Conservation (phyloP, 64 coral and sea anemone species). For the Montipora capricornis region DNA sequence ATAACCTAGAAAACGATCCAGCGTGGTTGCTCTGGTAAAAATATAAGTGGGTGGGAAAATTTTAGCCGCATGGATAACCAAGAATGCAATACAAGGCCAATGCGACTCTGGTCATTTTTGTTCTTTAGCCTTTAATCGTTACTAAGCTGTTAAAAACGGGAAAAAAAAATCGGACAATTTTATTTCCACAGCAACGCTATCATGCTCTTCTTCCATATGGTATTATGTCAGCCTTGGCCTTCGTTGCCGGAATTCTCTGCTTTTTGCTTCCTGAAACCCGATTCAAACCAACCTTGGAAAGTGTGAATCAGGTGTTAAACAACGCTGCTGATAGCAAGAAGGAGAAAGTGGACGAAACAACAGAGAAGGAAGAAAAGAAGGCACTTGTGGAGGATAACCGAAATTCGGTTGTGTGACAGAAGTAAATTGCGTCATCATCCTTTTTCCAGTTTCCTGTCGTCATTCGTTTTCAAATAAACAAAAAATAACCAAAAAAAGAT, state of each 20-base stretch:
- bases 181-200: not conserved
- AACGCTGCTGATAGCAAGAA: not conserved
- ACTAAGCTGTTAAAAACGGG: no score
- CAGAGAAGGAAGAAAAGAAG: not conserved
- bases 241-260: slow-evolving; percentile 2
- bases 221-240: not conserved
- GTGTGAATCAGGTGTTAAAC: not conserved
- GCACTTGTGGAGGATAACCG: not conserved
- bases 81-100: no score
- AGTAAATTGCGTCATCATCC: not conserved
- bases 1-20: no score
- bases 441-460: not conserved
- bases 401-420: not conserved
- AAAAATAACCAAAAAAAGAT: no score
- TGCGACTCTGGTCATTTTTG: no score
- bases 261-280: slow-evolving; percentile 29
- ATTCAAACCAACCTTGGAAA: slow-evolving; percentile 22
- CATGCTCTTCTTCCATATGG: slow-evolving; percentile 15
- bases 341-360: not conserved
- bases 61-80: no score
- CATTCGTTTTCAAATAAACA: no score
- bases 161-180: not conserved
- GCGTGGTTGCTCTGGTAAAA: no score
- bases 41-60: no score
- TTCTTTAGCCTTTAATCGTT: no score